Evolutionary conservation across 2,888 invertebrate species (phyloP), one percentile per base, ranked within the genome.

Genomic region (Orthosia cruda): DNA sequence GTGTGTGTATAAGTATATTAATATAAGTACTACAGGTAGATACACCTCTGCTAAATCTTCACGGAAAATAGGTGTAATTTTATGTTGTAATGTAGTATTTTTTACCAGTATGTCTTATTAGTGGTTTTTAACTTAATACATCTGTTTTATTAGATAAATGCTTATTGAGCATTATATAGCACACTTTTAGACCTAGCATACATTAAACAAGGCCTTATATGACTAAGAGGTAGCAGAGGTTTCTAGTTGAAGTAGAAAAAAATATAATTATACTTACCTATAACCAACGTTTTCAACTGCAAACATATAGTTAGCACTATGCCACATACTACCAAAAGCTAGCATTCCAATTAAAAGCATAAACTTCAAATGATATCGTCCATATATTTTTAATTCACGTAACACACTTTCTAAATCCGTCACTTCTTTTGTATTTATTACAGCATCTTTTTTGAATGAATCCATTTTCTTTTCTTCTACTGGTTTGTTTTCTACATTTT

Each of bases 231-330:
- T 20, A 50, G 3, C 13, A 20, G 9, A 26, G 5, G 0, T 57
- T 15, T 58, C 1, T 1, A 52, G 13, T 13, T 12, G 0, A 59
- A 49, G 1, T n/a, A 18, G 12, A 45, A 0, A 16, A 26, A 47
- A 67, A 45, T 18, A 15, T 11, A 1, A 62, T 18, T 18, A 20
- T 1, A 71, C 80, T 81, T 62, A 87, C 88, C 77, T 83, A 54
- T 88, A 85, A 23, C 50, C 69, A 50, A 83, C 72, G n/a, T 81
- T 81, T 69, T 88, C 89, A 26, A 77, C 85, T 16, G 85, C 76
- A 76, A 88, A 88, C 59, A 88, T 71, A 59, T 85, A 88, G 75
- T 89, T 86, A 15, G 77, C 71, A 52, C 83, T 63, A 12, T 88
- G 80, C 69, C 78, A 80, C 15, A 64, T 59, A 62, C 75, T 82